Percentiles rank a stretch among this genome's conserved stretches.
phyloP scores from a whole-genome alignment of 2,888 invertebrate species.

The Hyposoter dolosus region DNA sequence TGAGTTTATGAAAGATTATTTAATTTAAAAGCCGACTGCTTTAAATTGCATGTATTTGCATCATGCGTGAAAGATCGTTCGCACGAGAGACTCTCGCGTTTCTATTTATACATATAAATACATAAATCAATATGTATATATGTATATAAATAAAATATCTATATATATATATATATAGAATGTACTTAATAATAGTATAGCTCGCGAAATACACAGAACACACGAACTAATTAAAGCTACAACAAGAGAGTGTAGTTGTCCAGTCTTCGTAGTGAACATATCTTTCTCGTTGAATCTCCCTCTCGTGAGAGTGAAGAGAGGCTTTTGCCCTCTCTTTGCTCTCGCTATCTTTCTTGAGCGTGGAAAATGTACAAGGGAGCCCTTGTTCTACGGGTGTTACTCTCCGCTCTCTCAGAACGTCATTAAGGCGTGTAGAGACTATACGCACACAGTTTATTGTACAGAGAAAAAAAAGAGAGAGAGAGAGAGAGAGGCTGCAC shows the following conservation, averaged over 20 bases:
- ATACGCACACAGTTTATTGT: constrained; percentile 50
- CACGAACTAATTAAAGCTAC: constrained; percentile 67
- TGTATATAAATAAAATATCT: constrained; percentile 22
- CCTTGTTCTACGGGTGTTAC: constrained; percentile 56
- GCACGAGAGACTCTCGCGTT: constrained; percentile 42
- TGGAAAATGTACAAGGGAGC: constrained; percentile 43
- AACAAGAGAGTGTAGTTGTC: constrained; percentile 55
- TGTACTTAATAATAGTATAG: constrained; percentile 19
- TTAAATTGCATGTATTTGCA: constrained; percentile 47
- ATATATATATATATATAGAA: constrained; percentile 15
- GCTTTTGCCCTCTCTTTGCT: constrained; percentile 16
- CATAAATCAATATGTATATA: constrained; percentile 3
- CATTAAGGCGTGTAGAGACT: constrained; percentile 62
- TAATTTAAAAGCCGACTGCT: constrained; percentile 34
- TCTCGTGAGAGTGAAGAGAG: constrained; percentile 44
- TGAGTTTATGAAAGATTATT: constrained; percentile 48
- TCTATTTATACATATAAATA: constrained; percentile 6
- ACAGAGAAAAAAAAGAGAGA: constrained; percentile 29
- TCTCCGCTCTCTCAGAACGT: constrained; percentile 61
- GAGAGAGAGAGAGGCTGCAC: constrained; percentile 29
- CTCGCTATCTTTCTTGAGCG: constrained; percentile 7
- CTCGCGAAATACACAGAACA: constrained; percentile 42
- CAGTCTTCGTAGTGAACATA: constrained; percentile 57
- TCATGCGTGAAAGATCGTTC: constrained; percentile 47
- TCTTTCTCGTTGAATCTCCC: constrained; percentile 62